These are phyloP conservation scores for Maniola jurtina DNA, from an alignment of 1,140 invertebrate species.

Conservation along the genomic window DNA sequence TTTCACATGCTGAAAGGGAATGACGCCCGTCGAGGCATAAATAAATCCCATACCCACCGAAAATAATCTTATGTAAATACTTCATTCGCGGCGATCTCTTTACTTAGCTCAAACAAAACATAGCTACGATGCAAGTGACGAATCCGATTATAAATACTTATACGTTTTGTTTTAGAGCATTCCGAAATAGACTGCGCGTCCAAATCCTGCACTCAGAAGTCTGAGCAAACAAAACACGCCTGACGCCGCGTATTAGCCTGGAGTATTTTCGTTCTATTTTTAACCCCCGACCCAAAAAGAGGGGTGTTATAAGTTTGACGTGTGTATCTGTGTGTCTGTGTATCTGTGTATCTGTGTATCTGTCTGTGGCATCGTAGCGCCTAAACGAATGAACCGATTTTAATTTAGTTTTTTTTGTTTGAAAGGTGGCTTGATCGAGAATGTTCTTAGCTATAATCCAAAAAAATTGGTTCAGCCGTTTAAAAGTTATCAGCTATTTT, in stretches of 20 bases:
- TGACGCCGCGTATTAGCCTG: constrained; percentile 37
- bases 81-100: constrained; percentile 54
- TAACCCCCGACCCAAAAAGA: no score
- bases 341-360: no score
- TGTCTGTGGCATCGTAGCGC: no score
- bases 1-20: constrained; percentile 60
- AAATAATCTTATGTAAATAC: constrained; percentile 73
- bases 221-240: constrained; percentile 59
- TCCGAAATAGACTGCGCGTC: constrained; percentile 57
- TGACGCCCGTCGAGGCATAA: constrained; percentile 56
- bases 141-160: constrained; percentile 72
- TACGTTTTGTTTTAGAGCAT: constrained; percentile 43
- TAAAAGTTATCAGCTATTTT: no score
- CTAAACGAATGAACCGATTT: no score
- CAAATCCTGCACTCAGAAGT: constrained; percentile 51
- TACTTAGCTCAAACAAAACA: constrained; percentile 68
- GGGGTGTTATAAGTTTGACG: no score
- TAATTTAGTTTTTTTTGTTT: no score
- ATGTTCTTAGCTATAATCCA: no score
- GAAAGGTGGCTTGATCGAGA: no score
- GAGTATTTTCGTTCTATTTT: constrained; percentile 68
- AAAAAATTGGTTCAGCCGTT: no score
- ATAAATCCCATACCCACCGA: constrained; percentile 55
- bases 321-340: no score
- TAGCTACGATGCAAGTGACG: constrained; percentile 60